These are phyloP conservation scores for Thyatira batis DNA, from an alignment of 2,888 invertebrate genomes.

Conservation along the genomic window DNA sequence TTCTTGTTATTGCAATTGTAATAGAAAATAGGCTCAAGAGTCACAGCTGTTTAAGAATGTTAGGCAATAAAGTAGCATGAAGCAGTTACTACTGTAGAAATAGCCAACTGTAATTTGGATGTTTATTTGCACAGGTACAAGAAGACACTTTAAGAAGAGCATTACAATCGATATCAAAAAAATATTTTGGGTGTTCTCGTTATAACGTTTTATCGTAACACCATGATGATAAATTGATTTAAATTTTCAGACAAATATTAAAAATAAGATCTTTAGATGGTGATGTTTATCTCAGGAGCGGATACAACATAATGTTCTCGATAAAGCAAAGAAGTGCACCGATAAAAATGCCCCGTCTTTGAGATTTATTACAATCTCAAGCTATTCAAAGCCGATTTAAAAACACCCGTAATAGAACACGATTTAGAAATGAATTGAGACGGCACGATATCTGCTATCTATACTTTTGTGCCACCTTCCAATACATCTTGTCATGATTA, in stretches of 20 bases:
- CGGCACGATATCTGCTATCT: conserved; percentile 17
- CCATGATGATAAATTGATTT: too few species aligned
- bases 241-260: background rate
- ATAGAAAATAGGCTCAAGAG: conserved; percentile 22
- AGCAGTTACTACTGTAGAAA: conserved; percentile 21
- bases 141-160: too few species aligned
- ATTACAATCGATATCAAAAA: too few species aligned
- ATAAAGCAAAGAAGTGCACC: conserved; percentile 36
- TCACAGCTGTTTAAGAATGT: conserved; percentile 45
- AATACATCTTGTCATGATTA: conserved; percentile 49
- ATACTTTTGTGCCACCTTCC: conserved; percentile 29
- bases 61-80: conserved; percentile 44
- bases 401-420: conserved; percentile 54
- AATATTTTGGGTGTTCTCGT: too few species aligned
- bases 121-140: too few species aligned
- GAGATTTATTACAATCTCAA: conserved; percentile 71
- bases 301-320: conserved; percentile 36
- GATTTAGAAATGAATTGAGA: conserved; percentile 37
- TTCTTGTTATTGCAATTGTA: conserved; percentile 13
- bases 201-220: too few species aligned
- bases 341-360: conserved; percentile 64
- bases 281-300: conserved; percentile 31
- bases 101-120: too few species aligned
- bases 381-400: conserved; percentile 62
- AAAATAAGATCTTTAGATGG: background rate